A percentile compares a stretch with the other conserved stretches of the same genome.
Conservation (phyloP, 1,140 invertebrate species). For the Adoxophyes honmai region DNA sequence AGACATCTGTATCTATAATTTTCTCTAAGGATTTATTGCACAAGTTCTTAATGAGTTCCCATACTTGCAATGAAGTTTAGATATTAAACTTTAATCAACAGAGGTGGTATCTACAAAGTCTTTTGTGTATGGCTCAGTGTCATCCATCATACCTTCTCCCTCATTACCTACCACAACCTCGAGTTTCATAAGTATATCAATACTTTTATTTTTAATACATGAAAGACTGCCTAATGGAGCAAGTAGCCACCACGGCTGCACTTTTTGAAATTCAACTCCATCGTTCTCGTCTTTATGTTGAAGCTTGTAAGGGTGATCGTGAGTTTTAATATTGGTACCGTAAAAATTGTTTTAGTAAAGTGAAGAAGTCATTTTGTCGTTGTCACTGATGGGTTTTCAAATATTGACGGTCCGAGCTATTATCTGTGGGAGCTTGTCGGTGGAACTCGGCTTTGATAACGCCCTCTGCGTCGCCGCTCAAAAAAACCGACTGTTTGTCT, state of each 20-base stretch:
- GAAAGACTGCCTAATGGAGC: slow-evolving; percentile 41
- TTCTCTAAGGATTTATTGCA: slow-evolving; percentile 61
- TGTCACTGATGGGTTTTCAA: slow-evolving; percentile 61
- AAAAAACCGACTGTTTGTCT: slow-evolving; percentile 48
- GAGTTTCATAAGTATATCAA: slow-evolving; percentile 19
- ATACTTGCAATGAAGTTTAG: slow-evolving; percentile 30
- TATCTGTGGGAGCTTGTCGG: slow-evolving; percentile 52
- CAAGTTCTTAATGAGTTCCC: slow-evolving; percentile 55
- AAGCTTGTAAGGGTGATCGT: slow-evolving; percentile 13
- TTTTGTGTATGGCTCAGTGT: slow-evolving; percentile 4
- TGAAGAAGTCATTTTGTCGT: slow-evolving; percentile 52
- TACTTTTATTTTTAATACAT: slow-evolving; percentile 44
- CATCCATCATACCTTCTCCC: slow-evolving; percentile 20
- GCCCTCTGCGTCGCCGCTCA: slow-evolving; percentile 44
- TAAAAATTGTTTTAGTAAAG: slow-evolving; percentile 40
- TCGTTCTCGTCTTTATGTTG: slow-evolving; percentile 18
- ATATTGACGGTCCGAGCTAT: slow-evolving; percentile 65
- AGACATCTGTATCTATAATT: slow-evolving; percentile 57
- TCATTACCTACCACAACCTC: slow-evolving; percentile 30
- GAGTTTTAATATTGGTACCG: slow-evolving; percentile 15
- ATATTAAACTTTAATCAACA: slow-evolving; percentile 12
- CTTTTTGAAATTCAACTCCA: neutral
- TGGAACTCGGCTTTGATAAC: slow-evolving; percentile 50
- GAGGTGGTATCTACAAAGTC: neutral
- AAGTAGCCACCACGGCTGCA: slow-evolving; percentile 28